Base-by-base conservation (phyloP, 2,797 vertebrate genomes). In the Siniperca undulata region DNA sequence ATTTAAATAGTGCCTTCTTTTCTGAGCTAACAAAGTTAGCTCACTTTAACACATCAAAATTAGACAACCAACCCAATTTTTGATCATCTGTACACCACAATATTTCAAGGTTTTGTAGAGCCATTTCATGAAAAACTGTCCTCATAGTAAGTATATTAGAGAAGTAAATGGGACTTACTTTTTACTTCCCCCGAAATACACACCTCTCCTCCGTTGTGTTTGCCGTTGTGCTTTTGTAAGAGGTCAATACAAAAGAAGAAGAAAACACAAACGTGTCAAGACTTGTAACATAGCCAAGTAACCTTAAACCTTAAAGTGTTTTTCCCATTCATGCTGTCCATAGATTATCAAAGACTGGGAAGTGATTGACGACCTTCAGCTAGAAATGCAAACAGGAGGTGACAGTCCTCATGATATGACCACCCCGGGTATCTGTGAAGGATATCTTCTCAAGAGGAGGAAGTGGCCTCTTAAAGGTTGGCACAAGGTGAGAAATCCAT, bases 381-480 rank as follows among this genome's bases (percentile, higher is more conserved):
- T 58, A 22, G 94, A 96, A 30, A 80, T 76, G 24, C 70, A 83
- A 1, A 30, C 40, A 12, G 87, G 83, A 0, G 90, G 90, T 3
- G 93, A 96, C 16, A 86, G 58, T 85, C 88, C 88, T 86, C 94
- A 89, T 0, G 96, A 96, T 3, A 68, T 79, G 78, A 82, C 82
- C 11, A 6, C 83, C 12, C 96, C 95, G 0, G 95, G 95, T 22
- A 91, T 96, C 68, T 98, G 97, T 77, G 97, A 99, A 85, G 98
- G 97, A 0, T 97, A 98, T 88, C 95, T 99, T 79, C 96, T 98
- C 77, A 99, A 99, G 94, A 97, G 97, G 92, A 97, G 98, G 82
- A 99, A 98, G 91, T 98, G 98, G 98, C 98, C 98, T 1, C 95
- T 99, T 36, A 99, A 99, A 90, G 98, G 98, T 46, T 99, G 98